Percentiles rank a stretch among this genome's conserved stretches.
Evolutionary conservation across 2,797 vertebrate genomes (phyloP).

Genomic region (Halcyon chelicuti): DNA sequence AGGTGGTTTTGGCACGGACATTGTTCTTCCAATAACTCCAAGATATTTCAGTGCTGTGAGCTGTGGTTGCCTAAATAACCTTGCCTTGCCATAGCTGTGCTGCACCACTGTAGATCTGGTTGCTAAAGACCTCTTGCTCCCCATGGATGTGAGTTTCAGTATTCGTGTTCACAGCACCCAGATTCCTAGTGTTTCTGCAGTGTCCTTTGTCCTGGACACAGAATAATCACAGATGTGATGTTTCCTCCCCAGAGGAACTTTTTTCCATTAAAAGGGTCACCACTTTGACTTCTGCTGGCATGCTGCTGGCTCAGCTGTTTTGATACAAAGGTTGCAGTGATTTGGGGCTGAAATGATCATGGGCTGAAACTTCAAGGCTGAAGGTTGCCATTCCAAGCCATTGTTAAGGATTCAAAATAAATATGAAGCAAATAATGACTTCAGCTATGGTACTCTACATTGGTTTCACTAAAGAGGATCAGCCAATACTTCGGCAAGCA

Average conservation of each 20-base stretch:
- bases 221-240: neutral
- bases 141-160: neutral
- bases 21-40: neutral
- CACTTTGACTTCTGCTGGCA: neutral
- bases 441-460: neutral
- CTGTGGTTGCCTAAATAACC: neutral
- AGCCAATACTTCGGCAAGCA: constrained; percentile 4
- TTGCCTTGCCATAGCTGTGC: neutral
- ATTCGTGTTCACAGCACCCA: fast-evolving
- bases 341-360: neutral
- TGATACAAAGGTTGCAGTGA: neutral
- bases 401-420: neutral
- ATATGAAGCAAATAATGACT: neutral
- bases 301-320: neutral
- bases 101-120: neutral
- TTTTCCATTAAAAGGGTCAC: neutral
- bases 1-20: neutral
- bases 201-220: neutral
- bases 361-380: neutral
- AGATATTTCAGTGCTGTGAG: neutral
- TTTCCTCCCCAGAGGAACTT: neutral
- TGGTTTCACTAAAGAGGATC: neutral
- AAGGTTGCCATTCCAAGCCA: neutral
- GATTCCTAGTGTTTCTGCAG: neutral
- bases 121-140: neutral